Evolutionary conservation across 2,888 invertebrate species (phyloP), one percentile per base, ranked within the genome.

Genomic region (Drosophila algonquin): DNA sequence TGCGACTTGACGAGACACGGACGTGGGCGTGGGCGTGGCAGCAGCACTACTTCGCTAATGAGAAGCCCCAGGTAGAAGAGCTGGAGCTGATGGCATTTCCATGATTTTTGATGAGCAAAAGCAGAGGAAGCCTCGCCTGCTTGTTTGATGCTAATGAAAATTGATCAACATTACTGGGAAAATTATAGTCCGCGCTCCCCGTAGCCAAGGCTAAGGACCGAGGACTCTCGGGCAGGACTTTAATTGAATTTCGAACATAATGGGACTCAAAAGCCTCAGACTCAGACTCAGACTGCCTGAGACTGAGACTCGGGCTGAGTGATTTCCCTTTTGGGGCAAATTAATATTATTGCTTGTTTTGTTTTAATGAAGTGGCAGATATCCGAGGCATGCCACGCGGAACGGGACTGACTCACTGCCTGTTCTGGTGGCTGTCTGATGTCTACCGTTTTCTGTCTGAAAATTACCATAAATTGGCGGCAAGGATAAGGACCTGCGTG

Each of bases 91-190:
- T 10, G 32, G 32, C 32, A 75, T 68, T 81, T 72, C 65, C 51
- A 75, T 73, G 72, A 67, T 62, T 59, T 52, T 46, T 47, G 6
- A 40, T 47, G 10, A 18, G 51, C 16, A 8, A 27, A 14, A 3
- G 16, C 12, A 2, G 35, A 16, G 53, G 30, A 65, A 44, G 12
- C 7, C 40, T 59, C 30, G 50, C 63, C 55, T 35, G 50, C 63
- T 59, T 40, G 40, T 59, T 50, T 48, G 44, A n/a, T 50, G 58
- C 59, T 82, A 80, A 83, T 83, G 82, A 83, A 82, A 82, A 82
- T 87, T 87, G 79, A 83, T 87, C 73, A 76, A 68, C 79, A 73
- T 77, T 63, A 61, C 50, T 44, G 14, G 56, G 60, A 51, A 32
- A 52, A 68, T 46, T 16, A 40, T 46, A 1, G 35, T 51, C 46